Evolutionary conservation across 2,888 invertebrate species (phyloP), one percentile per base, ranked within the genome.

Genomic region (Boloria euphrosyne): DNA sequence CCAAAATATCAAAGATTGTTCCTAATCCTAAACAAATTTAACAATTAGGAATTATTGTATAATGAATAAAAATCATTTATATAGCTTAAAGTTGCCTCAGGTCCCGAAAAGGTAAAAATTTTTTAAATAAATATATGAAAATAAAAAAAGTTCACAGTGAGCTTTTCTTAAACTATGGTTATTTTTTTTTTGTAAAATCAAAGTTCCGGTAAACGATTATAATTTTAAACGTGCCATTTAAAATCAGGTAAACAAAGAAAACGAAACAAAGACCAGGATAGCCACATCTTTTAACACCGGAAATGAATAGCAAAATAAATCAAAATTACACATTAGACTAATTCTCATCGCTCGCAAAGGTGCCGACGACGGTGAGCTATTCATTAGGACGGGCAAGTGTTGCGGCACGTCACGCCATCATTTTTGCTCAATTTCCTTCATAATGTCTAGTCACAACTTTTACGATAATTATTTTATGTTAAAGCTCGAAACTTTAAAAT

Each of bases 241-340:
- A 60, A 18, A 17, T 14, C 50, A 62, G 54, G 49, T 57, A 66
- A 66, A 62, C 49, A 53, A 44, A 51, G 18, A 66, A 66, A 57
- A 38, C 6, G 47, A 49, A 59, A 59, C 14, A 38, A 49, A 44
- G 16, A 31, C 44, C 54, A 17, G 58, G 7, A 71, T 57, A 50
- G 63, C 69, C 64, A 62, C 76, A 79, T 80, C 84, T 82, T 84
- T 89, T 87, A 84, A 77, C 81, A 82, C 88, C 90, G 91, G 91
- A 91, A 90, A 90, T 83, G 83, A 80, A 66, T 71, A 79, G 78
- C 80, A 79, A 86, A 87, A 90, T 90, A 89, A 90, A 90, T 91
- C 89, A 90, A 90, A 91, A 90, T 90, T 90, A 84, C 85, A 89
- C 87, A 86, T 87, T 87, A 85, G 76, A 72, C 67, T 70, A 75